These are phyloP conservation scores for Clarias gariepinus DNA, from an alignment of 2,113 vertebrate genomes.

Conservation along the genomic window DNA sequence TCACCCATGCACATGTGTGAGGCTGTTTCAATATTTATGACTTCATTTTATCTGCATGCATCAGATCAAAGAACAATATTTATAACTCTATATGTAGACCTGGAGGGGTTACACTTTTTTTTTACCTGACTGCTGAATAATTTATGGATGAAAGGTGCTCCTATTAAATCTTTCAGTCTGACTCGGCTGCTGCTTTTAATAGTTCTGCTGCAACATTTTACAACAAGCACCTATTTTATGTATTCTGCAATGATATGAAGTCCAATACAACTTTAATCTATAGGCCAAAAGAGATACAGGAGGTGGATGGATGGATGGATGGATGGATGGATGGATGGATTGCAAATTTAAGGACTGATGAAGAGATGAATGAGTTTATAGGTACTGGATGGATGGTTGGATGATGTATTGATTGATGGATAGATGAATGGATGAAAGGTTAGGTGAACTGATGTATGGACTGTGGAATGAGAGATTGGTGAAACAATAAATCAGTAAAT, in stretches of 20 bases:
- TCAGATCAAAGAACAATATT: conserved; percentile 23
- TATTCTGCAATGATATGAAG: neutral
- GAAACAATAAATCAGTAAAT: neutral
- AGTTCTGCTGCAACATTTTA: neutral
- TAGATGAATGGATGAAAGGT: neutral
- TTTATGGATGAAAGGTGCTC: conserved; percentile 13
- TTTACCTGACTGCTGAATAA: conserved; percentile 2
- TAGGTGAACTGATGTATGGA: neutral
- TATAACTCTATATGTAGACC: conserved; percentile 1
- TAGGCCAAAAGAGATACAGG: neutral
- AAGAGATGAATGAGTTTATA: neutral
- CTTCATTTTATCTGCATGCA: neutral
- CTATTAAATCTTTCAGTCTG: conserved; percentile 6
- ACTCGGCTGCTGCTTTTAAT: neutral
- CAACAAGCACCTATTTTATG: neutral
- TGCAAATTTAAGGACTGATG: neutral
- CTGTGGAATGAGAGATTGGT: neutral
- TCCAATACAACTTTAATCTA: neutral
- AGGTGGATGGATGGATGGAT: neutral
- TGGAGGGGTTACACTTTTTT: conserved; percentile 15
- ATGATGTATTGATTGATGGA: neutral
- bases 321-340: neutral
- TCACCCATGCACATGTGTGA: conserved; percentile 3
- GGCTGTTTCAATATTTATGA: conserved; percentile 17
- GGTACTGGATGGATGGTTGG: neutral